These are phyloP conservation scores for Drosophila pseudotakahashii DNA, from an alignment of 2,888 invertebrate species.

Conservation along the genomic window DNA sequence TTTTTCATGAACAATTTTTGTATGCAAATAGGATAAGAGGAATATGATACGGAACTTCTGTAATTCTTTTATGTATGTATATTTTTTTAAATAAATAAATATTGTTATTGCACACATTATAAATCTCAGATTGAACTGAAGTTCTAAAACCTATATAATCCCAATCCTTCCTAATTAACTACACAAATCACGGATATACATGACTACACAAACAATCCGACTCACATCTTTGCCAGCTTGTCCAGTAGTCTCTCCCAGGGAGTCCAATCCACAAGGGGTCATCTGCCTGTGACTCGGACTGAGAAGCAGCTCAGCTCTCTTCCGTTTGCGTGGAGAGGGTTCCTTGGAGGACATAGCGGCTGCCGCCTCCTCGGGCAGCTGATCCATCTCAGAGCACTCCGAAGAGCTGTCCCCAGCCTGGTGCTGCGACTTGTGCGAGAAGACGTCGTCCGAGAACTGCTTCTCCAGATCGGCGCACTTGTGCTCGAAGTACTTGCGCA, in stretches of 20 bases:
- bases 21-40: too few species aligned
- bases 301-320: conserved; percentile 81
- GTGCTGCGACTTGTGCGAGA: conserved; percentile 88
- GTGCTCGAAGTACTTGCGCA: conserved; percentile 91
- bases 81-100: too few species aligned
- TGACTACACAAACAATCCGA: too few species aligned
- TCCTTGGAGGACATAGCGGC: conserved; percentile 62
- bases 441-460: conserved; percentile 89
- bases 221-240: conserved; percentile 51
- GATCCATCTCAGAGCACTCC: conserved; percentile 83
- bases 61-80: too few species aligned
- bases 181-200: too few species aligned
- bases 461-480: conserved; percentile 92
- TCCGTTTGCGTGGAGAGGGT: conserved; percentile 79
- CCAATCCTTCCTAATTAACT: too few species aligned
- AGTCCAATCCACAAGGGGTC: conserved; percentile 80
- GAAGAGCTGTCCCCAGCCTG: conserved; percentile 85
- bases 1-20: too few species aligned
- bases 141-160: too few species aligned
- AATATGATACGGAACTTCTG: too few species aligned
- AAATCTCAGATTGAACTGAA: too few species aligned
- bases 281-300: conserved; percentile 84
- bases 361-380: conserved; percentile 73
- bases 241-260: conserved; percentile 37
- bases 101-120: too few species aligned